Base-by-base conservation (phyloP, 2,797 vertebrate genomes). In the Molossus molossus region DNA sequence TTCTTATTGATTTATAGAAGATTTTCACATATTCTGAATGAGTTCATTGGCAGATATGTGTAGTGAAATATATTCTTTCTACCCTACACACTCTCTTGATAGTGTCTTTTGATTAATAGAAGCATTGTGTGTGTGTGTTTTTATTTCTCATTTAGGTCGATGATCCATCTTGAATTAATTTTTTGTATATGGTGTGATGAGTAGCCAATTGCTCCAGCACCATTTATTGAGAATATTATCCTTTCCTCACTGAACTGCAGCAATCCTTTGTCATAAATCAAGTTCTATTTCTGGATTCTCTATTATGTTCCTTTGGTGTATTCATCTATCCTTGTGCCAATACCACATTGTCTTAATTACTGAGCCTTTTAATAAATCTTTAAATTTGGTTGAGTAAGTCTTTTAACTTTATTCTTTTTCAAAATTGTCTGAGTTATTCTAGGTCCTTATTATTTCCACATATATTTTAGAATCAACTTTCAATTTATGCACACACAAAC, bases 221-320 rank as follows among this genome's bases (percentile, higher is more conserved):
- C 72, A 91, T 95, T 95, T 92, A 86, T 94, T 97, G 87, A 93
- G 96, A 96, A 96, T 96, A 86, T 95, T 91, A 94, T 91, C 75
- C 94, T 89, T 95, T 96, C 88, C 60, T 90, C 27, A 48, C 95
- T 93, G 57, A 92, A 94, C 73, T 94, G 48, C 76, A 94, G 40
- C 79, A 93, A 20, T 21, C 79, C 67, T 97, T 95, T 93, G 94
- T 76, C 73, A 18, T 96, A 94, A 96, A 93, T 96, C 92, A 94
- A 84, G 87, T 94, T 96, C 87, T 96, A 94, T 95, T 96, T 97
- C 94, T 97, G 90, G 92, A 96, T 91, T 95, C 87, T 94, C 90
- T 96, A 81, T 94, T 97, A 76, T 90, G 62, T 81, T 97, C 67
- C 60, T 87, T 93, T 83, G 64, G 91, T 96, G 55, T 90, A 93